phyloP scores from a whole-genome alignment of 2,888 invertebrate genomes.

The Neoscelio sp. region DNA sequence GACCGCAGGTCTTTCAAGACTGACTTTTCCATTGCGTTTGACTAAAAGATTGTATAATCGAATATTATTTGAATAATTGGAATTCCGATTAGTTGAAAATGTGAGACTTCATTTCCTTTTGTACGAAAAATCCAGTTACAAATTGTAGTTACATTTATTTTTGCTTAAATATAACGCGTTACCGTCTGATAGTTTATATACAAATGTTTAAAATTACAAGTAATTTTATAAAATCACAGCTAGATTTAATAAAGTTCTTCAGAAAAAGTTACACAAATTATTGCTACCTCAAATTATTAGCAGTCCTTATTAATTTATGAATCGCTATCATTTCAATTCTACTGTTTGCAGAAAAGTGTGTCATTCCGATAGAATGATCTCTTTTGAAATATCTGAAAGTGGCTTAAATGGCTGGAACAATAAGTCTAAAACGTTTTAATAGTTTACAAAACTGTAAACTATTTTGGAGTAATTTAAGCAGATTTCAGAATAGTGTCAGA shows the following conservation, averaged over 20 bases:
- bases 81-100: not conserved
- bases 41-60: constrained; percentile 83
- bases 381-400: too few species aligned
- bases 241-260: constrained; percentile 16
- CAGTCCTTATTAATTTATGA: too few species aligned
- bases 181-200: not conserved
- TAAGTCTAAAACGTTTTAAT: too few species aligned
- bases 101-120: constrained; percentile 18
- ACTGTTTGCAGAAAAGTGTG: too few species aligned
- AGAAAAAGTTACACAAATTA: too few species aligned
- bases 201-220: not conserved
- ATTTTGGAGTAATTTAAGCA: too few species aligned
- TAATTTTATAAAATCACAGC: constrained; percentile 10
- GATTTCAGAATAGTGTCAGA: too few species aligned
- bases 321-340: too few species aligned
- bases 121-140: constrained; percentile 11
- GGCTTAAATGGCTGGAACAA: too few species aligned
- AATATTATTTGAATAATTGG: not conserved
- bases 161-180: constrained; percentile 11
- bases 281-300: too few species aligned
- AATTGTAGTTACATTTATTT: constrained; percentile 4
- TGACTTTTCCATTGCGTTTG: constrained; percentile 95
- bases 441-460: too few species aligned
- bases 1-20: constrained; percentile 96
- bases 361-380: too few species aligned